Evolutionary conservation across 2,797 vertebrate species (phyloP).

Genomic region (Pseudocheirus occidentalis): DNA sequence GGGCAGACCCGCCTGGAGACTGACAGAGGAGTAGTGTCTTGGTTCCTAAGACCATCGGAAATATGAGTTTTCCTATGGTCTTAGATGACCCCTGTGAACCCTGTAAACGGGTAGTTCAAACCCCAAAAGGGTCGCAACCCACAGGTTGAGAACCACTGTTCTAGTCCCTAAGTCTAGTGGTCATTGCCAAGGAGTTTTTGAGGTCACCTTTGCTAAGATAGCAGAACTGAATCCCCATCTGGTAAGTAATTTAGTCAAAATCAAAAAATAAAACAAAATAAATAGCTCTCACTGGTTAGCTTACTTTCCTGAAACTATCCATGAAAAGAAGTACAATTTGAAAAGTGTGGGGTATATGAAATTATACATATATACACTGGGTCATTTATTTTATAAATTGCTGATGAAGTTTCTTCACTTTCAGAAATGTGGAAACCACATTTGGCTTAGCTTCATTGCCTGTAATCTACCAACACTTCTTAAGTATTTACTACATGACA

Average conservation of each 20-base stretch:
- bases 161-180: neutral
- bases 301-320: neutral
- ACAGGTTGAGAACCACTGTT: too few relatives aligned
- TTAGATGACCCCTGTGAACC: too few relatives aligned
- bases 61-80: too few relatives aligned
- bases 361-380: neutral
- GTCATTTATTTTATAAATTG: neutral
- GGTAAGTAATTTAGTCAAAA: neutral
- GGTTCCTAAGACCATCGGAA: too few relatives aligned
- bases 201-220: neutral
- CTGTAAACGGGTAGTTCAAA: too few relatives aligned
- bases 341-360: neutral
- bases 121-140: too few relatives aligned
- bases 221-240: neutral
- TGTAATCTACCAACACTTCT: neutral
- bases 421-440: neutral
- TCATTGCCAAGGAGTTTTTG: neutral
- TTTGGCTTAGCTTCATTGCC: neutral
- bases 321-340: neutral
- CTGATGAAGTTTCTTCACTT: neutral
- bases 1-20: too few relatives aligned
- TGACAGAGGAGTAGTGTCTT: too few relatives aligned
- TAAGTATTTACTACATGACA: neutral
- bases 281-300: neutral
- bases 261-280: neutral